phyloP scores from a whole-genome alignment of 2,113 vertebrate species.

The Coregonus clupeaformis region DNA sequence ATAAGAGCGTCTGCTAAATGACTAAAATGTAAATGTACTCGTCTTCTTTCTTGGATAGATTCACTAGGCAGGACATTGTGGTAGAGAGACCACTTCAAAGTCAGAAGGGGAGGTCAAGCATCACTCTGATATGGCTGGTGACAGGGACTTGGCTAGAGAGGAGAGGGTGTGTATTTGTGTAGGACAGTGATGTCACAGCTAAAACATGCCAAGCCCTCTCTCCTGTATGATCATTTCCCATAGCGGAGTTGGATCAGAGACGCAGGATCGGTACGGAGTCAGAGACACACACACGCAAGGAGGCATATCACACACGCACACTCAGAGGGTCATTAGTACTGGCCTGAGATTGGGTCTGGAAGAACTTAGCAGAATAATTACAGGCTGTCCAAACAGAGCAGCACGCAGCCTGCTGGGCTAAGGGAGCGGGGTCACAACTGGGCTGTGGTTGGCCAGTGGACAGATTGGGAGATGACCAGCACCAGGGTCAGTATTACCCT shows the following conservation, averaged over 20 bases:
- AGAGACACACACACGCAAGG: no score
- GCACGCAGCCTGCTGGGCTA: slow-evolving; percentile 26
- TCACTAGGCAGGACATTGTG: slow-evolving; percentile 20
- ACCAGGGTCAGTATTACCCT: slow-evolving; percentile 7
- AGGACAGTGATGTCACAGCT: slow-evolving; percentile 52
- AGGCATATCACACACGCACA: no score
- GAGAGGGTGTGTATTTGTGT: slow-evolving; percentile 7
- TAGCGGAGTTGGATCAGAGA: slow-evolving; percentile 49
- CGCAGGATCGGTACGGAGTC: neutral
- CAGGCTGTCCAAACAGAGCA: slow-evolving; percentile 57
- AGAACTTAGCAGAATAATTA: slow-evolving; percentile 64
- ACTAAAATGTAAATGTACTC: no score
- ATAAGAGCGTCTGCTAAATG: no score
- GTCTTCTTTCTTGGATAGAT: slow-evolving; percentile 4
- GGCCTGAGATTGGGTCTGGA: slow-evolving; percentile 55
- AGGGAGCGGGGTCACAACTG: slow-evolving; percentile 18
- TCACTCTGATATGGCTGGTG: slow-evolving; percentile 31
- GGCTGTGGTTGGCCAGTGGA: slow-evolving; percentile 32
- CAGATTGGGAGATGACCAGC: slow-evolving; percentile 25
- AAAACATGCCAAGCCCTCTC: slow-evolving; percentile 33
- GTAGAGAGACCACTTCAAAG: slow-evolving; percentile 45
- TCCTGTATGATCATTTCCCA: slow-evolving; percentile 34
- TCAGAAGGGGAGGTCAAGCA: neutral
- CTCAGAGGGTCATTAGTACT: slow-evolving; percentile 40
- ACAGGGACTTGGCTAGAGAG: slow-evolving; percentile 33